phyloP scores from a whole-genome alignment of 2,797 vertebrate species.

The Gorsachius magnificus region DNA sequence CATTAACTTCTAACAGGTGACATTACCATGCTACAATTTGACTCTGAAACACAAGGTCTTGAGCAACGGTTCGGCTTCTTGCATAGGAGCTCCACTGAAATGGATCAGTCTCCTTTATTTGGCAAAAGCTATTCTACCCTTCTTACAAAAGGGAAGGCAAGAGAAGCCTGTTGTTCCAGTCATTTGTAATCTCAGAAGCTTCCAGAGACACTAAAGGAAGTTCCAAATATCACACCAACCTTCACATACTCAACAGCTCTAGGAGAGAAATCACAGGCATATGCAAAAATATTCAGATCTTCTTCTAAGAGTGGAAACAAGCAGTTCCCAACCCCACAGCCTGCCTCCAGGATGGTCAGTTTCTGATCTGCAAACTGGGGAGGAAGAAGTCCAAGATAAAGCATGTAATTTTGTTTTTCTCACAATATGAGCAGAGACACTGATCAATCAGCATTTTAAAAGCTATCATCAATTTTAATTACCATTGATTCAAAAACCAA shows the following conservation, averaged over 20 bases:
- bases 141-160: not conserved
- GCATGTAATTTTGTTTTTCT: not conserved
- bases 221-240: slow-evolving; percentile 75
- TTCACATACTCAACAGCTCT: slow-evolving; percentile 94
- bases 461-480: not conserved
- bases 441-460: not conserved
- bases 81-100: not conserved
- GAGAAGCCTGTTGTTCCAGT: not conserved
- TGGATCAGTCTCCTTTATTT: not conserved
- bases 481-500: not conserved
- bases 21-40: not conserved
- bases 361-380: slow-evolving; percentile 85
- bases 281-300: slow-evolving; percentile 88
- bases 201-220: not conserved
- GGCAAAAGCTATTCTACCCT: not conserved
- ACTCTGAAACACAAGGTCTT: not conserved
- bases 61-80: not conserved
- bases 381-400: slow-evolving; percentile 17
- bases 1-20: not conserved
- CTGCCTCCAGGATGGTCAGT: slow-evolving; percentile 92
- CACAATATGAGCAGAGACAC: not conserved
- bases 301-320: slow-evolving; percentile 94
- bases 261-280: slow-evolving; percentile 97
- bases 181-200: not conserved
- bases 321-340: slow-evolving; percentile 98